A percentile compares a stretch with the other conserved stretches of the same genome.
phyloP scores from a whole-genome alignment of 2,888 invertebrate genomes.

The Thalpophila matura region DNA sequence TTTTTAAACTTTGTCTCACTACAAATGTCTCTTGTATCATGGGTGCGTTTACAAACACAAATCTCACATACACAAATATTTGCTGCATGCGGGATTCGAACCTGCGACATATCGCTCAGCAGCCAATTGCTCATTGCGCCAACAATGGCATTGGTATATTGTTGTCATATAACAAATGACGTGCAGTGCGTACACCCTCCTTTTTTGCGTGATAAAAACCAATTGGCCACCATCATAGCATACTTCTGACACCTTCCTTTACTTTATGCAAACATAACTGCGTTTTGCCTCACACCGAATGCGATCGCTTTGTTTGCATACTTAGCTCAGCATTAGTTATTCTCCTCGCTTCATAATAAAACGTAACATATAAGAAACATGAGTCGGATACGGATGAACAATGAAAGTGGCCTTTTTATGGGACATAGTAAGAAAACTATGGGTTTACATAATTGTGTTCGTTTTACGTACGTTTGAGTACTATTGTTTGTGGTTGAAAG shows the following conservation, averaged over 20 bases:
- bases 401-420: slow-evolving; percentile 63
- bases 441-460: slow-evolving; percentile 51
- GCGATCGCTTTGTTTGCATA: slow-evolving; percentile 45
- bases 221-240: too few relatives aligned
- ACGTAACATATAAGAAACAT: slow-evolving; percentile 61
- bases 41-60: too few relatives aligned
- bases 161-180: too few relatives aligned
- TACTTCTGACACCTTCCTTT: not conserved
- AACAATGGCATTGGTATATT: too few relatives aligned
- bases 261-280: slow-evolving; percentile 1
- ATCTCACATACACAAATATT: too few relatives aligned
- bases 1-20: too few relatives aligned
- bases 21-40: too few relatives aligned
- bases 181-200: too few relatives aligned
- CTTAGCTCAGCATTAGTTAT: slow-evolving; percentile 54
- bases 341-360: slow-evolving; percentile 57
- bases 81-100: too few relatives aligned
- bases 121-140: too few relatives aligned
- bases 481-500: slow-evolving; percentile 19
- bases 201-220: too few relatives aligned
- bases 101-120: too few relatives aligned
- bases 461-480: slow-evolving; percentile 33
- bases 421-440: slow-evolving; percentile 36
- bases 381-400: slow-evolving; percentile 61
- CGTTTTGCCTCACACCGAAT: slow-evolving; percentile 31